Evolutionary conservation across 2,888 invertebrate species (phyloP), one percentile per base, ranked within the genome.

Genomic region (Rotaria socialis): DNA sequence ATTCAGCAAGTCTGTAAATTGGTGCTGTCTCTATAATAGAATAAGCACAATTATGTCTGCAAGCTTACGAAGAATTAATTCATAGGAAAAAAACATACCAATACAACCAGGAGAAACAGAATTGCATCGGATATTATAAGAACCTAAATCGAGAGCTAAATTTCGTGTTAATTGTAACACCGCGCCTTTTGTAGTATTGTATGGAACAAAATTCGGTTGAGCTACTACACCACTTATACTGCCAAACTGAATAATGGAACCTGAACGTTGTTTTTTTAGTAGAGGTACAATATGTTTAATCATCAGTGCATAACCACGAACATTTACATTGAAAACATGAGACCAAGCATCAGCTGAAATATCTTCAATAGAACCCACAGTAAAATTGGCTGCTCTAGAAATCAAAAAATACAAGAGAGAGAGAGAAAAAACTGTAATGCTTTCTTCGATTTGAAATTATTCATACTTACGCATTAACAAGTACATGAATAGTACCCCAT

Each of bases 131-230:
- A 87, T 87, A 24, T 67, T 80, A 11, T 84, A 80, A 22, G 35
- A 41, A 22, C 84, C 52, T 22, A 87, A 84, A 60, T 87, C 87
- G 16, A 87, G 75, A 10, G 87, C 87, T 87, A 87, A 86, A 75
- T 85, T 86, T 56, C 85, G 74, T 22, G 86, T 87, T 55, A 87
- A 27, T n/a, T 74, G 43, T 74, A 52, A 19, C 11, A 87, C 56
- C 7, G 86, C 87, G 11, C 87, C 87, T 86, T 87, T 87, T 14
- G 85, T 87, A 41, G 87, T 86, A 41, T 84, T 74, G 50, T 87
- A 87, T 24, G 87, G 87, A 86, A 87, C 87, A 27, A 87, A 56
- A 24, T n/a, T 47, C 8, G 85, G 74, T 84, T 88, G 87, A 24
- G 87, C 87, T 14, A 85, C 27, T 24, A 85, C 58, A 14, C 87